Evolutionary conservation across 1,140 invertebrate species (phyloP), one percentile per base, ranked within the genome.

Genomic region (Drosophila cardini): DNA sequence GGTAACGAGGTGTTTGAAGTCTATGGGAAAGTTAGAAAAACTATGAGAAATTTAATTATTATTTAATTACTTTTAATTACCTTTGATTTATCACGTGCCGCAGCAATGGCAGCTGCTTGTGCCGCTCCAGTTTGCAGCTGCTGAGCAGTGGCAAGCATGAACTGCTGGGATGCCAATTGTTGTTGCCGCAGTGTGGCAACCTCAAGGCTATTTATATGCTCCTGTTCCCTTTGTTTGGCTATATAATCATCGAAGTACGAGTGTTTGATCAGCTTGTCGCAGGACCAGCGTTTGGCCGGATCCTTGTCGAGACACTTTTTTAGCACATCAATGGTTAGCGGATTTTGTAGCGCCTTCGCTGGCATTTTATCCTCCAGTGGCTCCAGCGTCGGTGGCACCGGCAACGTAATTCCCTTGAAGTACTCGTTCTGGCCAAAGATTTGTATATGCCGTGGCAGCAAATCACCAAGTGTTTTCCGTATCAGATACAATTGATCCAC

Each of bases 401-500:
- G 98, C 74, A 99, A 94, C 40, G 94, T 96, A 76, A 97, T 95
- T n/a, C 99, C 97, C 91, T 94, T 94, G 82, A 94, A 99, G 92
- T 99, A 99, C 80, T 98, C 96, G 89, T 99, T 99, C 75, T 96
- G 96, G 71, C 96, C 97, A 92, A 99, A 99, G 80, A 98, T 98
- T 71, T 97, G 95, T 95, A 99, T 96, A 92, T 99, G 98, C 50
- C 98, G 94, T 1, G 97, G 96, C 76, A 99, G 94, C 4, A 99
- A 93, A 87, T 99, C 98, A 10, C 98, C 96, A 15, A 97, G 93
- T 1, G 97, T 98, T 93, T 96, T 96, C 82, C 97, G 94, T 80
- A 99, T 99, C 65, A 99, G 94, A 93, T 98, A 99, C 21, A 99
- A 93, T 92, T 99, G 99, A 93, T 99, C 99, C 1, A 99, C 96